Evolutionary conservation across 2,797 vertebrate genomes (phyloP).

Genomic region (Silurus aristotelis): DNA sequence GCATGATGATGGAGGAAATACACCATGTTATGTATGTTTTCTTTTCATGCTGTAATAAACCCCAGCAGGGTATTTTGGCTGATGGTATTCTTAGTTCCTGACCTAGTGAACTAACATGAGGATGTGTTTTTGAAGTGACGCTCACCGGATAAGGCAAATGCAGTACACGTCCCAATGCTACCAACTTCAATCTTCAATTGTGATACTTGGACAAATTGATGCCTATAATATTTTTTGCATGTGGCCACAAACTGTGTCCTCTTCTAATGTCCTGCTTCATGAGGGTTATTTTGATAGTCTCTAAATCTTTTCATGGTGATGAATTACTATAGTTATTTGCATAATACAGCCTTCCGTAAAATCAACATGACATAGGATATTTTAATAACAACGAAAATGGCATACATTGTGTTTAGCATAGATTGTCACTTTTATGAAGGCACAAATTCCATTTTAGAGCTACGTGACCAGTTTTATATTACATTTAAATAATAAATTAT

Average conservation of each 20-base stretch:
- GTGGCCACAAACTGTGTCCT: not conserved
- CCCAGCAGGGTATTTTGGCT: not conserved
- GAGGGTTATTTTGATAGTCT: not conserved
- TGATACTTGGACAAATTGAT: not conserved
- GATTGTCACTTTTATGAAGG: not conserved
- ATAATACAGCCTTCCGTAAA: not conserved
- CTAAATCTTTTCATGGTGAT: not conserved
- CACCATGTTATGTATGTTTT: not conserved
- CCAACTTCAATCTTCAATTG: not conserved
- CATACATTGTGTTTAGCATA: not conserved
- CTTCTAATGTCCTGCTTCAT: not conserved
- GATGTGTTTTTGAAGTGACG: not conserved
- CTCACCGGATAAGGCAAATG: not conserved
- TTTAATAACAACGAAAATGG: not conserved
- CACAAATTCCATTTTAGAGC: not conserved
- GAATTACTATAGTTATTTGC: not conserved
- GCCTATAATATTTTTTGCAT: not conserved
- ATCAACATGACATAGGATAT: not conserved
- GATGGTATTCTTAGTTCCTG: not conserved
- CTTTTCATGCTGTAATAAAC: not conserved
- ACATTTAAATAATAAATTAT: not conserved
- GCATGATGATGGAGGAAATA: not conserved
- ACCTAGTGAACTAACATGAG: slow-evolving; percentile 6
- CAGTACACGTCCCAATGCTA: not conserved
- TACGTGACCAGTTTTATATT: not conserved